phyloP scores from a whole-genome alignment of 2,113 vertebrate species.

The Patagioenas fasciata region DNA sequence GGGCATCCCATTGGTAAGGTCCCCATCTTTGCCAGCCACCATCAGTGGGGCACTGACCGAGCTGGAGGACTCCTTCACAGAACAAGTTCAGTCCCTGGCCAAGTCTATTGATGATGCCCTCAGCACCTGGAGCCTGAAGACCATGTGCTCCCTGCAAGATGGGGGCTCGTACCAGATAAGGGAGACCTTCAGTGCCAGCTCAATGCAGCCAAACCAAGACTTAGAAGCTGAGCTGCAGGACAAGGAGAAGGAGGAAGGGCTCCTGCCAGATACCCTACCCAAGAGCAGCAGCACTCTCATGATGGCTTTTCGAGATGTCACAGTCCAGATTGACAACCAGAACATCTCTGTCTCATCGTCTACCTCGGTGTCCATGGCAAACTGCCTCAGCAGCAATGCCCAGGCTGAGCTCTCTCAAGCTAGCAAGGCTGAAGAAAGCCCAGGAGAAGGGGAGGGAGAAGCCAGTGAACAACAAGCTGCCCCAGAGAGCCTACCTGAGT shows the following conservation, averaged over 20 bases:
- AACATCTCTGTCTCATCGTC: slow-evolving; percentile 96
- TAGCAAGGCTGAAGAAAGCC: slow-evolving; percentile 46
- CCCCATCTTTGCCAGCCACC: slow-evolving; percentile 87
- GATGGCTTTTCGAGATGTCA: slow-evolving; percentile 98
- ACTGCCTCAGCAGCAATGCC: slow-evolving; percentile 73
- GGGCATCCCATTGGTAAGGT: slow-evolving; percentile 89
- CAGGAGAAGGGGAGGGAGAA: slow-evolving; percentile 28
- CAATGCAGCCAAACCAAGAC: slow-evolving; percentile 65
- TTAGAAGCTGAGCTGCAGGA: slow-evolving; percentile 80
- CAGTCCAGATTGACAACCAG: slow-evolving; percentile 95
- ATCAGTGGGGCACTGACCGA: slow-evolving; percentile 89
- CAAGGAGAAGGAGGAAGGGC: slow-evolving; percentile 74
- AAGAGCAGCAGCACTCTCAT: slow-evolving; percentile 92
- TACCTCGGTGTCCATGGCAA: slow-evolving; percentile 89
- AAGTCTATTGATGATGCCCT: slow-evolving; percentile 97
- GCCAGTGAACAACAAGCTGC: neutral
- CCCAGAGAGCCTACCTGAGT: slow-evolving; percentile 25
- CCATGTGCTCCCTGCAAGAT: slow-evolving; percentile 91
- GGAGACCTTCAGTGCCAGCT: slow-evolving; percentile 82
- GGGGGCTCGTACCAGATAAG: slow-evolving; percentile 87
- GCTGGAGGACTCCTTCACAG: slow-evolving; percentile 96
- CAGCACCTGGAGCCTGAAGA: slow-evolving; percentile 96
- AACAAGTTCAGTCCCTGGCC: slow-evolving; percentile 95
- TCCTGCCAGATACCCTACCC: slow-evolving; percentile 76
- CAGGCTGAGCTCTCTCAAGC: slow-evolving; percentile 44